Conservation (phyloP, 2,113 vertebrate species). For the Forbesichthys agassizii region DNA sequence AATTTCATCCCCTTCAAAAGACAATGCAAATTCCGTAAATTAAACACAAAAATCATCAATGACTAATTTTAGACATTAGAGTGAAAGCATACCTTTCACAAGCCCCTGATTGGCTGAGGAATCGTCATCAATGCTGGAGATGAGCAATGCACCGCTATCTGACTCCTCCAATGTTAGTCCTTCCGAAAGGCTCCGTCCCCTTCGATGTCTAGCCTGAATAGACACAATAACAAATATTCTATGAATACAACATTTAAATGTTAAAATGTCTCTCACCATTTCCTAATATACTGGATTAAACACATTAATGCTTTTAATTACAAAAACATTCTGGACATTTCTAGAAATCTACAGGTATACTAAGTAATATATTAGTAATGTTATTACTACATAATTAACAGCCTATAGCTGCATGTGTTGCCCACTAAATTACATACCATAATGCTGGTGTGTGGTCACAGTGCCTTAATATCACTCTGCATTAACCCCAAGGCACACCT, state of each 20-base stretch:
- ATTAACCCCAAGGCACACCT: slow-evolving; percentile 30
- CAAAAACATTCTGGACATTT: no score
- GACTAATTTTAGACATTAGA: not conserved
- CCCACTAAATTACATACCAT: slow-evolving; percentile 42
- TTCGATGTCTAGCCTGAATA: slow-evolving; percentile 53
- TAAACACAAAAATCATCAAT: not conserved
- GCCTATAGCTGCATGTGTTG: not conserved
- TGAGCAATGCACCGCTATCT: slow-evolving; percentile 47
- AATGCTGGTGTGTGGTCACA: slow-evolving; percentile 19
- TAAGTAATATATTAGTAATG: no score
- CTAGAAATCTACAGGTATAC: no score
- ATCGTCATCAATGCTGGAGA: slow-evolving; percentile 45
- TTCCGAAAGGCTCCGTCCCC: slow-evolving; percentile 69
- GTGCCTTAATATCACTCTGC: not conserved
- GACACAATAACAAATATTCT: slow-evolving; percentile 3
- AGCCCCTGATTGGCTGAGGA: slow-evolving; percentile 34
- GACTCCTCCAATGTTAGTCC: slow-evolving; percentile 65
- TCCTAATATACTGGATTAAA: no score
- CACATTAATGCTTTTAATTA: no score
- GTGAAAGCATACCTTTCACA: slow-evolving; percentile 58
- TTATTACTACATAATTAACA: not conserved
- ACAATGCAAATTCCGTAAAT: not conserved
- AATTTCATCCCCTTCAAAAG: slow-evolving; percentile 68
- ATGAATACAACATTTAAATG: not conserved
- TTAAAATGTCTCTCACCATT: not conserved